Evolutionary conservation across 2,888 invertebrate species (phyloP), one percentile per base, ranked within the genome.

Genomic region (Emesis russula): DNA sequence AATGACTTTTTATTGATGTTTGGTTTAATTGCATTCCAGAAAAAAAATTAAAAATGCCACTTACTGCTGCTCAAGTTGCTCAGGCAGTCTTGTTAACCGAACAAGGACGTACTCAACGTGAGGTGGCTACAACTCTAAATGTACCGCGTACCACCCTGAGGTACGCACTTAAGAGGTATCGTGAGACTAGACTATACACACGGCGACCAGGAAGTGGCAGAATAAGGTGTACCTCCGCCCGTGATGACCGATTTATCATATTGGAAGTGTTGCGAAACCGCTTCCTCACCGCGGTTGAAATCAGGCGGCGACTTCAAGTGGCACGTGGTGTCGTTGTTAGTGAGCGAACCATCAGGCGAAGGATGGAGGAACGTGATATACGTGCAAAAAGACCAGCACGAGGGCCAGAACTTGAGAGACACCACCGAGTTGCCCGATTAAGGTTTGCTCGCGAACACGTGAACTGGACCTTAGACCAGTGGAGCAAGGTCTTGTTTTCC

Each of bases 291-390:
- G 63, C 78, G 2, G 66, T 71, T n/a, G 83, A 83, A 31, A 78
- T 83, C 15, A 58, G 75, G 15, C 74, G 83, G 83, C 84, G 82
- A 11, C 88, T 88, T 31, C 84, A 84, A 80, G 70, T 63, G 2
- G 13, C 70, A 48, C 83, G 87, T 78, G 68, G 82, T 0, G 75
- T 86, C 1, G 83, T 83, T 44, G 92, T 90, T 1, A 90, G 87
- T 68, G 90, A 86, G 68, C 77, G 83, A 68, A 90, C 88, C n/a
- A 79, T 89, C 31, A 89, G 88, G 86, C 85, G 87, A 83, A 66
- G 84, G 31, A 90, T 88, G 89, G 83, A 86, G 82, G 92, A 88
- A 82, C 73, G 41, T 18, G 38, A 77, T 66, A 18, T 25, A 73
- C 87, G 82, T 81, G 25, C 25, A 25, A 25, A 25, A 25, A 25